phyloP scores from a whole-genome alignment of 2,888 invertebrate species.

The Eledona agricola region DNA sequence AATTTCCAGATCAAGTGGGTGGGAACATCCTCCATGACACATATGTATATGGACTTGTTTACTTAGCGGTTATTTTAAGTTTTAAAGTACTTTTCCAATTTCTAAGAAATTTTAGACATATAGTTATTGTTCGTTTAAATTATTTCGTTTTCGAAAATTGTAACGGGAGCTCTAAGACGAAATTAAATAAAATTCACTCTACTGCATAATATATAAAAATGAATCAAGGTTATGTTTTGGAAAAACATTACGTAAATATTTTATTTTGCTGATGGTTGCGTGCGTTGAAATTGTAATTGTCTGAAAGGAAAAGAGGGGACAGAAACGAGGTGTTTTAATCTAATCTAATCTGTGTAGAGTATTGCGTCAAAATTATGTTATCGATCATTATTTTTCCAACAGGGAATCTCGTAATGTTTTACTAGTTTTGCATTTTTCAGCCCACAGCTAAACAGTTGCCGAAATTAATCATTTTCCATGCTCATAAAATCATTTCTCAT shows the following conservation, averaged over 20 bases:
- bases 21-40: too few species aligned
- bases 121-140: too few species aligned
- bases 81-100: too few species aligned
- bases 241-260: conserved; percentile 27
- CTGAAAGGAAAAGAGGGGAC: conserved; percentile 19
- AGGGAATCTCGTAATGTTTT: too few species aligned
- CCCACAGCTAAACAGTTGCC: too few species aligned
- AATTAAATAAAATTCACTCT: conserved; percentile 19
- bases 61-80: too few species aligned
- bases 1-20: too few species aligned
- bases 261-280: conserved; percentile 27
- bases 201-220: conserved; percentile 18
- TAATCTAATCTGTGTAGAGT: conserved; percentile 50
- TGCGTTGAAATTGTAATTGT: conserved; percentile 28
- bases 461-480: too few species aligned
- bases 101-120: too few species aligned
- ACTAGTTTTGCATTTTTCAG: too few species aligned
- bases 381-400: conserved; percentile 45
- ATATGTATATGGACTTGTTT: too few species aligned
- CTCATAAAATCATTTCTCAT: too few species aligned
- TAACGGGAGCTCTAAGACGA: conserved; percentile 7
- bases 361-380: conserved; percentile 55
- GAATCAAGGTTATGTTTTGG: conserved; percentile 32
- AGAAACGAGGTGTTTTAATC: conserved; percentile 52
- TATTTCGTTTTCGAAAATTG: conserved; percentile 5